Percentiles rank a stretch among this genome's conserved stretches.
Evolutionary conservation across 1,140 invertebrate species (phyloP).

Genomic region (Bombyx mandarina): DNA sequence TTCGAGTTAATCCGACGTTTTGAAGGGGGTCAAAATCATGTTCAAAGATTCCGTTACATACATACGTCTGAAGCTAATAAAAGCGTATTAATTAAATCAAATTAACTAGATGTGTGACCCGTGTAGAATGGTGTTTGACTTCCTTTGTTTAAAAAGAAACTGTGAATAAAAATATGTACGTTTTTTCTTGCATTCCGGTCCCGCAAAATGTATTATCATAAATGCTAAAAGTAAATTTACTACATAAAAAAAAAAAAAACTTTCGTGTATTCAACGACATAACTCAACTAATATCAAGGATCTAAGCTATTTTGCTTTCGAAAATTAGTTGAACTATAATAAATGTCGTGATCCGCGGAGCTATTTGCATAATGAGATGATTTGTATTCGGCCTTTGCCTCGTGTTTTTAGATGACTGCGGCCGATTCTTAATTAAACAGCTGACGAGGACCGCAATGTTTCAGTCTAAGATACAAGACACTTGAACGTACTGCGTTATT

Average conservation of each 20-base stretch:
- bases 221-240: not conserved
- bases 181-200: not conserved
- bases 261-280: not conserved
- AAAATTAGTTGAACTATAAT: slow-evolving; percentile 16
- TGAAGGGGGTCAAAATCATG: too few species aligned
- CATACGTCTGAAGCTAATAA: too few species aligned
- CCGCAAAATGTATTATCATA: not conserved
- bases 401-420: not conserved
- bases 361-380: slow-evolving; percentile 19
- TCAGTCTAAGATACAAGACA: too few species aligned
- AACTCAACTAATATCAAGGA: not conserved
- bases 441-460: too few species aligned
- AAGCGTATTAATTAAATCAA: not conserved
- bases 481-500: too few species aligned
- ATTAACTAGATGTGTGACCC: not conserved
- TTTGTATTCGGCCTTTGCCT: slow-evolving; percentile 12
- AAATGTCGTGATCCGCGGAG: slow-evolving; percentile 15
- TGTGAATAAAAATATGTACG: not conserved
- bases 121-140: not conserved
- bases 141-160: not conserved
- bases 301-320: not conserved
- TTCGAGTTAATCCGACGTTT: too few species aligned
- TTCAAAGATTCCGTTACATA: too few species aligned
- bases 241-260: not conserved
- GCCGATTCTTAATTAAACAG: too few species aligned